Evolutionary conservation across 2,888 invertebrate genomes (phyloP).

Genomic region (Leptopilina syphax): DNA sequence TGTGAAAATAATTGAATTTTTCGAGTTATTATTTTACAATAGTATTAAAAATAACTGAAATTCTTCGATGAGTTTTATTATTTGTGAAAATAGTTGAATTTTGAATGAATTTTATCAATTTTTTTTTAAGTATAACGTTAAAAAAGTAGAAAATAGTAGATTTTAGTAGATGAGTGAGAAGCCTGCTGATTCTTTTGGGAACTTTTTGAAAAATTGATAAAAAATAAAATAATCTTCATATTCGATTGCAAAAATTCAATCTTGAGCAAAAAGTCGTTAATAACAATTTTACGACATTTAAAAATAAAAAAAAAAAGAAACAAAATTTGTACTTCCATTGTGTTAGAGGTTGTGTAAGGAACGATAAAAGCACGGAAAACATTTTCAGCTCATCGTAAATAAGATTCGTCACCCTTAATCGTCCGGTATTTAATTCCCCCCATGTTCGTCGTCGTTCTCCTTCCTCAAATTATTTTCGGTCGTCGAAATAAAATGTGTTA

Average conservation of each 20-base stretch:
- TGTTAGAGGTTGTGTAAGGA: conserved; percentile 8
- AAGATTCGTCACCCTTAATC: conserved; percentile 49
- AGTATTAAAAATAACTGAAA: too few species aligned
- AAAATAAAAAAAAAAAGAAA: not conserved
- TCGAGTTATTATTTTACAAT: too few species aligned
- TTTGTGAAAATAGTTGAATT: too few species aligned
- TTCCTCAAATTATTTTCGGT: conserved; percentile 51
- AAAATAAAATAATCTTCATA: not conserved
- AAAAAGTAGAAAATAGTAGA: too few species aligned
- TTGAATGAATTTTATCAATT: too few species aligned
- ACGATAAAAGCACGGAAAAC: conserved; percentile 13
- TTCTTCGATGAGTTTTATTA: too few species aligned
- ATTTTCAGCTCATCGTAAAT: conserved; percentile 45
- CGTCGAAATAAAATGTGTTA: conserved; percentile 46
- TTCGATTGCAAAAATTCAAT: not conserved
- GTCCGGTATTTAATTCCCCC: conserved; percentile 37
- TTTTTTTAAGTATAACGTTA: too few species aligned
- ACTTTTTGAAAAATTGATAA: not conserved
- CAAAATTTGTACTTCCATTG: conserved; percentile 7
- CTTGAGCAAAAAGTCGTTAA: not conserved
- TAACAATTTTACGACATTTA: not conserved
- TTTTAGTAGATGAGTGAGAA: too few species aligned
- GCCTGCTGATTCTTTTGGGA: too few species aligned
- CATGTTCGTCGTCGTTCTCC: not conserved
- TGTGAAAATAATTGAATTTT: too few species aligned